Base-by-base conservation (phyloP, 2,797 vertebrate genomes). In the Tapera naevia region DNA sequence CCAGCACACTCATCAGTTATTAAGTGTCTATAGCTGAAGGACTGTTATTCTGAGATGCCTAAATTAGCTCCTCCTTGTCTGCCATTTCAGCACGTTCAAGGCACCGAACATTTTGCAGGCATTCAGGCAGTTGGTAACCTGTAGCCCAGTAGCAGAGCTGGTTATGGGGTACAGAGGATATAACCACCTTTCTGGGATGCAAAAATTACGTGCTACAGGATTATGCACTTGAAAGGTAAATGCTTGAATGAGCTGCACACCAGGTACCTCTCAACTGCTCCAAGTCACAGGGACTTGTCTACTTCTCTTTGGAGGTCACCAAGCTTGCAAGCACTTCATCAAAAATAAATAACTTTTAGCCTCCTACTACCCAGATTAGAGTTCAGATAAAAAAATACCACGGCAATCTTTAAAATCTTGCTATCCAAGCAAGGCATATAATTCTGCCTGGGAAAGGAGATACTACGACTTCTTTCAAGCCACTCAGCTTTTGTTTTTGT, bases 1-100 rank as follows among this genome's bases (percentile, higher is more conserved):
- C 33, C 32, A 33, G 8, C 1, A 0, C 9, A 10, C 45, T 81
- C 7, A 0, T 57, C 60, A 39, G 17, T 53, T 64, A 37, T 22
- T 66, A 8, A 1, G 8, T 0, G 0, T 24, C 48, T 39, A 2
- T 7, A 4, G 0, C 12, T 57, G 23, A 25, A 46, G 24, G 27
- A 24, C 22, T 2, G 25, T 65, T 70, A 35, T 32, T 80, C 22
- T 25, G 28, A 86, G 74, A 46, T 46, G n/a, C 22, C 32, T 18
- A 25, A 27, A 17, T 7, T 30, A 70, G 30, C 35, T 92, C 50
- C 30, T 70, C 30, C 71, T 65, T 13, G 73, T 25, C 8, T 30
- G 37, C 32, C 65, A 8, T 12, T 86, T 65, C 75, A 60, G 60
- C 45, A 18, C 0, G 0, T 8, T 3, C 39, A 65, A 69, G 61